Evolutionary conservation across 2,797 vertebrate genomes (phyloP), one percentile per base, ranked within the genome.

Genomic region (Danio tinwini): DNA sequence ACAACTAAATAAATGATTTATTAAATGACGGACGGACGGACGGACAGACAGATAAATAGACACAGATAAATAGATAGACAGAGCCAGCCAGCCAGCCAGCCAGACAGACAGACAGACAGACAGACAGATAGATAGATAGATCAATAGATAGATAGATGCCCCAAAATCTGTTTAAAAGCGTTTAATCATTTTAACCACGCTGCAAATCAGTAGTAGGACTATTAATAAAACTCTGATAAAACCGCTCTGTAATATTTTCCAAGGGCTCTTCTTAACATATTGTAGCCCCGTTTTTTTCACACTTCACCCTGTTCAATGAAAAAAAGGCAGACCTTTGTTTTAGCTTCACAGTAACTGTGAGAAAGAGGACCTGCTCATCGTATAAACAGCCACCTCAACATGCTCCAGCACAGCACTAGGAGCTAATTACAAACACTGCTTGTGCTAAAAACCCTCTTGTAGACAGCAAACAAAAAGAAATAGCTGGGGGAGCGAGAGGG

Each of bases 341-440:
- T 92, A 92, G 91, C 92, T 94, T 93, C 91, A 88, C 93, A 91
- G 93, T 90, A 93, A 92, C 93, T 95, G 94, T 93, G 94, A 89
- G 86, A 93, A 92, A 92, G 92, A 94, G 93, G 92, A 91, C 90
- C 94, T 93, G 91, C 91, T 91, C 91, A 81, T 87, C 92, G 93
- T 93, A 93, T 95, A 94, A 95, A 96, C 94, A 95, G 93, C 94
- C 93, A 95, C 93, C 93, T 93, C 92, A 93, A 94, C 94, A 94
- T 93, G 94, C 94, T 94, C 95, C 94, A 94, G 95, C 94, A 91
- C 95, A 94, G 94, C 93, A 91, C 92, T 93, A 94, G 94, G 95
- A 96, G 95, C 96, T 97, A 98, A 98, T 98, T 98, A 97, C 94
- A 96, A 95, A 96, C 94, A 94, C 94, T 94, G 94, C 94, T 94